Conservation (phyloP, 1,140 invertebrate species). For the Zaprionus lachaisei region DNA sequence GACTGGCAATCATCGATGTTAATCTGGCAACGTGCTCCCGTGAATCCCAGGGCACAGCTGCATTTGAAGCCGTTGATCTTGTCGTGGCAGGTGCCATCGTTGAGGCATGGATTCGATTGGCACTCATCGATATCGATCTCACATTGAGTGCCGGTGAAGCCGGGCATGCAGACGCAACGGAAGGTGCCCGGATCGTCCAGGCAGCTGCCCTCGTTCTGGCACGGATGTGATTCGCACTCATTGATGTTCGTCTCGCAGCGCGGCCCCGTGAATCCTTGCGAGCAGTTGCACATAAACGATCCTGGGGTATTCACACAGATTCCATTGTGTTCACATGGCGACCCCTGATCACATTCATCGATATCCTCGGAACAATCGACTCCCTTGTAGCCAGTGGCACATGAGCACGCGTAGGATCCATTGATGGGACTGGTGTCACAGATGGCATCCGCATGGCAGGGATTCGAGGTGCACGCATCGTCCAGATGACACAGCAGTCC, state of each 20-base stretch:
- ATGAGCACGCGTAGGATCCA: conserved; percentile 96
- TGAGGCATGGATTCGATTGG: conserved; percentile 93
- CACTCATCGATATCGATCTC: conserved; percentile 97
- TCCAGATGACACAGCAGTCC: conserved; percentile 97
- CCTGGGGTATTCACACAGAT: conserved; percentile 97
- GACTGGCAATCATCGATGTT: conserved; percentile 96
- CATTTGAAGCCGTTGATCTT: conserved; percentile 95
- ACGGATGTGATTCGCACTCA: conserved; percentile 97
- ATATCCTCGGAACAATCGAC: conserved; percentile 96
- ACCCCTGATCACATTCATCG: conserved; percentile 97
- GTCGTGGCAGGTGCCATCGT: conserved; percentile 93
- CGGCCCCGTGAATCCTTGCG: conserved; percentile 95
- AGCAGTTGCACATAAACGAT: conserved; percentile 96
- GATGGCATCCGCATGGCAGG: conserved; percentile 96
- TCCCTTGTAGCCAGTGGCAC: conserved; percentile 95
- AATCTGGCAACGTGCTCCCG: conserved; percentile 92
- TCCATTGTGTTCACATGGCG: conserved; percentile 96
- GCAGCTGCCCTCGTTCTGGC: conserved; percentile 97
- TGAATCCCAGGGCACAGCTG: conserved; percentile 93
- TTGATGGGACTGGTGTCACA: conserved; percentile 98
- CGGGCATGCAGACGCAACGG: conserved; percentile 98
- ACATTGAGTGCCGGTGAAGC: conserved; percentile 95
- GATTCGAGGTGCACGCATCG: conserved; percentile 98
- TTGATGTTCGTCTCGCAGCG: conserved; percentile 97
- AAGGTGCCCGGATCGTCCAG: conserved; percentile 97